These are phyloP conservation scores for Anoplopoma fimbria DNA, from an alignment of 2,113 vertebrate species.

Conservation along the genomic window DNA sequence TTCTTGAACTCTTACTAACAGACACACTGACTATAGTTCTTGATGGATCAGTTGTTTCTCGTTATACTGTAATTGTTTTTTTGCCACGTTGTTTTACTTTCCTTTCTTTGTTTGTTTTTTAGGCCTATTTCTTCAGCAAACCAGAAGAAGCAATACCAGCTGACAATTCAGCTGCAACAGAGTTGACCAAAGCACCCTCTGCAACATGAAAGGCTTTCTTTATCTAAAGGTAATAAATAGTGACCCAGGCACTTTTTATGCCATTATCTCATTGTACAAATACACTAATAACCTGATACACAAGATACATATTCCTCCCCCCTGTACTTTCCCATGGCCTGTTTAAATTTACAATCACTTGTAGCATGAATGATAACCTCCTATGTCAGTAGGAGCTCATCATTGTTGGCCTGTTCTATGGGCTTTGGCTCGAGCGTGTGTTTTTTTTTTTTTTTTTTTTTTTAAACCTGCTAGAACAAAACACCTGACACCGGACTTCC, in stretches of 20 bases:
- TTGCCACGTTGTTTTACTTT: background rate
- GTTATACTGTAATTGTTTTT: background rate
- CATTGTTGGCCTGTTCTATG: slow-evolving; percentile 4
- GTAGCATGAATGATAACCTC: background rate
- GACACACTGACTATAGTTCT: background rate
- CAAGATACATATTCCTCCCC: background rate
- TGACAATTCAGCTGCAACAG: slow-evolving; percentile 25
- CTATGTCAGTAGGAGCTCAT: background rate
- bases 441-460: slow-evolving; percentile 29
- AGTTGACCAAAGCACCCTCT: slow-evolving; percentile 44
- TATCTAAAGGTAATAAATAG: slow-evolving; percentile 65
- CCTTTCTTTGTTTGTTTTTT: background rate
- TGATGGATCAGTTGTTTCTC: slow-evolving; percentile 12
- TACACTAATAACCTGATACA: slow-evolving; percentile 19
- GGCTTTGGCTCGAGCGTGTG: background rate
- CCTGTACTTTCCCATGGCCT: background rate
- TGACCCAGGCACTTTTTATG: slow-evolving; percentile 1
- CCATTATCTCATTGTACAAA: background rate
- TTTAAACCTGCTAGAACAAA: slow-evolving; percentile 35
- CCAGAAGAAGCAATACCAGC: slow-evolving; percentile 63
- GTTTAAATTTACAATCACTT: background rate
- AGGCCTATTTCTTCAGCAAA: slow-evolving; percentile 94
- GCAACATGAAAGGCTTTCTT: slow-evolving; percentile 64
- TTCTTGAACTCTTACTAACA: slow-evolving; percentile 34
- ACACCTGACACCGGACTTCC: slow-evolving; percentile 73